A percentile compares a stretch with the other conserved stretches of the same genome.
Evolutionary conservation across 2,113 vertebrate species (phyloP).

Genomic region (Sapayoa aenigma): DNA sequence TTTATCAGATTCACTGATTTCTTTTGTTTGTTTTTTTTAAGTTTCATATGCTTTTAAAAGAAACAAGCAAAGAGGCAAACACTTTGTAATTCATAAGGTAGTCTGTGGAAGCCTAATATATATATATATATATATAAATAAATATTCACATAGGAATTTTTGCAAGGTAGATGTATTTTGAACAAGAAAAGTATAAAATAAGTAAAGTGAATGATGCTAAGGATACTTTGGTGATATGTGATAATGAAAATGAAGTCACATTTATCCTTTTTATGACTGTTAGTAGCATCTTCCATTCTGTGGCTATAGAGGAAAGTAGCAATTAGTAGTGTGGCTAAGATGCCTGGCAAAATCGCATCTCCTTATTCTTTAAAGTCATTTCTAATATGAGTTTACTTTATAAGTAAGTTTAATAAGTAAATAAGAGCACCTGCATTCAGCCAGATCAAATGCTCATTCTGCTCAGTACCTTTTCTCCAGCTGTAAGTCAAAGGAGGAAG

Average conservation of each 20-base stretch:
- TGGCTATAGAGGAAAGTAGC: neutral
- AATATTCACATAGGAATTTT: neutral
- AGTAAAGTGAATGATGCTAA: neutral
- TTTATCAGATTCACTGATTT: neutral
- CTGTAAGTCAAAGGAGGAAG: neutral
- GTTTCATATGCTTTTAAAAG: neutral
- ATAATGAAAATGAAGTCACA: neutral
- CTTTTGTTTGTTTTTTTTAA: neutral
- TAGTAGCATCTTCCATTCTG: neutral
- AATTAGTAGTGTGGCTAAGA: neutral
- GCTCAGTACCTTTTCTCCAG: neutral
- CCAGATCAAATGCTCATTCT: neutral
- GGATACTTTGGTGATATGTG: neutral
- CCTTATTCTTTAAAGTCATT: neutral
- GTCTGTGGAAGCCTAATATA: neutral
- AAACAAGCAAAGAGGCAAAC: neutral
- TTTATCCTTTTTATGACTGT: neutral
- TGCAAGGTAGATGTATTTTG: neutral
- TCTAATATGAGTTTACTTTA: neutral
- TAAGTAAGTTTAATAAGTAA: neutral
- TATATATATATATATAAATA: neutral
- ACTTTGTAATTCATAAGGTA: neutral
- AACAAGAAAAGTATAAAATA: neutral
- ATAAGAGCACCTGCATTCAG: rapidly evolving
- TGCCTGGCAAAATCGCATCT: rapidly evolving